Evolutionary conservation across 2,888 invertebrate species (phyloP).

Genomic region (Melanostoma mellinum): DNA sequence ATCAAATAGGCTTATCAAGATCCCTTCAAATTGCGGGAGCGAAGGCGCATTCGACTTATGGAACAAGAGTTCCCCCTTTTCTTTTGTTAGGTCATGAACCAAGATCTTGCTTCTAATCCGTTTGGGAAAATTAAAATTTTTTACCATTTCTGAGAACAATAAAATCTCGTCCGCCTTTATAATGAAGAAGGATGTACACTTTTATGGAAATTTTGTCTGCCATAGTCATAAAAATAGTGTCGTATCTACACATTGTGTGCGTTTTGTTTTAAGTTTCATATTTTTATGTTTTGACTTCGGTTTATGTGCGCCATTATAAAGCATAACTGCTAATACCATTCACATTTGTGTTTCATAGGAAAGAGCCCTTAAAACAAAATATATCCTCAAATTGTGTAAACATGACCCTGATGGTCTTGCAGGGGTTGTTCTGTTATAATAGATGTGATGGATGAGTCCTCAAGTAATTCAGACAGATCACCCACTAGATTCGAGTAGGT

Average conservation of each 20-base stretch:
- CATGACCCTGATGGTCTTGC: slow-evolving; percentile 34
- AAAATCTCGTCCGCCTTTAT: slow-evolving; percentile 20
- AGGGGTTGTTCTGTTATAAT: slow-evolving; percentile 39
- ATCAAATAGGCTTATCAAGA: slow-evolving; percentile 64
- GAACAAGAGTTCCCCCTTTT: slow-evolving; percentile 36
- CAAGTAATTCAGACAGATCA: slow-evolving; percentile 33
- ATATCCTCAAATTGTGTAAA: slow-evolving; percentile 26
- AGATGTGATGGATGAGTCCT: slow-evolving; percentile 18
- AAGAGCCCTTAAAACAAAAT: slow-evolving; percentile 7
- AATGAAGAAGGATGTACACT: slow-evolving; percentile 29
- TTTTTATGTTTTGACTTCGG: slow-evolving; percentile 37
- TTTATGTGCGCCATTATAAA: slow-evolving; percentile 27
- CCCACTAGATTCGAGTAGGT: slow-evolving; percentile 8
- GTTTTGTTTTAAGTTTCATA: slow-evolving; percentile 16
- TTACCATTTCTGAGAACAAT: slow-evolving; percentile 49
- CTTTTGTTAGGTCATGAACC: slow-evolving; percentile 54
- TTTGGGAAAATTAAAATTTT: slow-evolving; percentile 57
- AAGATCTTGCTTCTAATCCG: slow-evolving; percentile 48
- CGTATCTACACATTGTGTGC: slow-evolving; percentile 4
- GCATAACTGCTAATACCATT: background rate
- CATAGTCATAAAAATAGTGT: slow-evolving; percentile 42
- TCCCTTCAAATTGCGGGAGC: slow-evolving; percentile 55
- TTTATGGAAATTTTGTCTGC: slow-evolving; percentile 48
- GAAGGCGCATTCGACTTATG: slow-evolving; percentile 21
- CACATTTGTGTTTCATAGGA: background rate